Conservation (phyloP, 1,140 invertebrate genomes). For the Goniozus legneri region DNA sequence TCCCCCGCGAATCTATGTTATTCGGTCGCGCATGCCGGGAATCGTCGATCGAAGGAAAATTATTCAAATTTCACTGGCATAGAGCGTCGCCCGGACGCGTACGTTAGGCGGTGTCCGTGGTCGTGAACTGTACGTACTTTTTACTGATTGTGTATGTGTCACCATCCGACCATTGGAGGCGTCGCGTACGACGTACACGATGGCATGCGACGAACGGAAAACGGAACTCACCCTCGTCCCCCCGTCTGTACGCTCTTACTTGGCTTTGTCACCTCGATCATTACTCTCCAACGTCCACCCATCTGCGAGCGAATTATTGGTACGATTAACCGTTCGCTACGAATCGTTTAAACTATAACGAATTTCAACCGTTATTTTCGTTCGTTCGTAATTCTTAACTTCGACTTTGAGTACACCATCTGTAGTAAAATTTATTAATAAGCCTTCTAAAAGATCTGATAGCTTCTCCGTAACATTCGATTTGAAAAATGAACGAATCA, state of each 20-base stretch:
- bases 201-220: constrained; percentile 27
- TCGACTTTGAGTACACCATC: no score
- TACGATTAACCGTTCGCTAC: constrained; percentile 17
- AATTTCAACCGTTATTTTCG: no score
- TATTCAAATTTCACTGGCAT: constrained; percentile 54
- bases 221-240: constrained; percentile 25
- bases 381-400: no score
- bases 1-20: constrained; percentile 52
- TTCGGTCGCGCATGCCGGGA: constrained; percentile 53
- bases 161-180: not conserved
- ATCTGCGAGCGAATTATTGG: constrained; percentile 12
- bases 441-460: no score
- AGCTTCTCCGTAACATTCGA: no score
- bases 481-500: no score
- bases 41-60: constrained; percentile 51
- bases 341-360: no score
- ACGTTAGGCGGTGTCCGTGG: not conserved
- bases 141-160: no score
- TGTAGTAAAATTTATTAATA: no score
- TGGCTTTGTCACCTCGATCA: constrained; percentile 42
- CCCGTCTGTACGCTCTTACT: constrained; percentile 46
- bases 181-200: constrained; percentile 24
- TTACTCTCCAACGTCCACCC: constrained; percentile 51
- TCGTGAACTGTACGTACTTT: not conserved
- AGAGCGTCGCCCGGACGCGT: constrained; percentile 18